Conservation (phyloP, 2,888 invertebrate species). For the Limnephilus rhombicus region DNA sequence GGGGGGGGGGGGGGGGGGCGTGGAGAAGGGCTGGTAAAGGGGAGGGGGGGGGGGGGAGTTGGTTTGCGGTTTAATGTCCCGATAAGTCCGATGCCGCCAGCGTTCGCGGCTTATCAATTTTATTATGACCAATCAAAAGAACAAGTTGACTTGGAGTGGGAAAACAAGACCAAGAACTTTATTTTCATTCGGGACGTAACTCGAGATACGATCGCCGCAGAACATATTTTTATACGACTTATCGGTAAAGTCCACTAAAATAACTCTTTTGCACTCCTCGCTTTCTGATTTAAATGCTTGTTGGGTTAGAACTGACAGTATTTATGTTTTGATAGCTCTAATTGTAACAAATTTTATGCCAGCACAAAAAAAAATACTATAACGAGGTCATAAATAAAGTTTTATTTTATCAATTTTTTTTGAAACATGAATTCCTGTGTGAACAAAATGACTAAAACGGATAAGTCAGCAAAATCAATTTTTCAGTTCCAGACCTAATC, state of each 20-base stretch:
- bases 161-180: constrained; percentile 63
- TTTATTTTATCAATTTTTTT: no score
- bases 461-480: background rate
- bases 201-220: constrained; percentile 62
- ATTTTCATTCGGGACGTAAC: constrained; percentile 59
- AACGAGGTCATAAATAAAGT: background rate
- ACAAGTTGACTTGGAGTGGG: constrained; percentile 63
- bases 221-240: constrained; percentile 57
- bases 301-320: background rate
- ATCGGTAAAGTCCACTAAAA: constrained; percentile 32
- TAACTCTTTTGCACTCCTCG: background rate
- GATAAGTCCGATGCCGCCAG: constrained; percentile 63
- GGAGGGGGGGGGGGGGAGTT: constrained; percentile 6
- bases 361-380: background rate
- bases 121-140: constrained; percentile 66
- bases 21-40: background rate
- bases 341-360: background rate
- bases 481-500: background rate
- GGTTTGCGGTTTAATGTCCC: constrained; percentile 63
- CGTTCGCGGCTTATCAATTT: constrained; percentile 65
- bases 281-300: background rate
- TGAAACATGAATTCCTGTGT: no score
- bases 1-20: background rate
- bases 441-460: no score
- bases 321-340: background rate